A percentile compares a stretch with the other conserved stretches of the same genome.
Conservation (phyloP, 1,140 invertebrate genomes). For the Ruditapes philippinarum region DNA sequence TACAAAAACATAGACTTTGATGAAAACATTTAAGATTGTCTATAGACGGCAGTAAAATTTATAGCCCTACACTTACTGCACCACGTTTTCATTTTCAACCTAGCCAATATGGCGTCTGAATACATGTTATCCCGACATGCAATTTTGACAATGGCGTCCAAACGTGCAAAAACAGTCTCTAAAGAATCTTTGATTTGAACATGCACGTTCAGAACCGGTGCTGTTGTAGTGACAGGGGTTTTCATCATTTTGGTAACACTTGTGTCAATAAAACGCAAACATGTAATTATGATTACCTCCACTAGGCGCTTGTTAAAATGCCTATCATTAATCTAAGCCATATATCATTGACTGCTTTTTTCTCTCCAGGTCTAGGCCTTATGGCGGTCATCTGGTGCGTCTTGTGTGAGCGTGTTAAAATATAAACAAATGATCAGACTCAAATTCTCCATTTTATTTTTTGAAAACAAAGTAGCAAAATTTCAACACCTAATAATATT, state of each 20-base stretch:
- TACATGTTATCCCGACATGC: constrained; percentile 20
- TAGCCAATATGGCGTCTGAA: constrained; percentile 18
- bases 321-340: neutral
- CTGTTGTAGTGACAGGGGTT: constrained; percentile 24
- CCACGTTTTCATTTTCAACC: constrained; percentile 23
- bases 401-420: too few species aligned
- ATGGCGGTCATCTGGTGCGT: too few species aligned
- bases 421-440: too few species aligned
- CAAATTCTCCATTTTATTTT: too few species aligned
- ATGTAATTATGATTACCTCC: constrained; percentile 47
- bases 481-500: too few species aligned
- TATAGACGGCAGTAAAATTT: constrained; percentile 18
- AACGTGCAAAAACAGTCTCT: neutral
- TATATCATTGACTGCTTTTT: constrained; percentile 13
- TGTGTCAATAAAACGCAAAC: constrained; percentile 41
- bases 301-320: constrained; percentile 53
- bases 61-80: constrained; percentile 13
- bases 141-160: constrained; percentile 35
- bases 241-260: constrained; percentile 23
- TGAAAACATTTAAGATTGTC: constrained; percentile 3
- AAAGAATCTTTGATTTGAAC: constrained; percentile 37
- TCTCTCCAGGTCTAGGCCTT: neutral
- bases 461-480: too few species aligned
- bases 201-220: constrained; percentile 15
- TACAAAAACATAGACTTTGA: constrained; percentile 31